Evolutionary conservation across 2,888 invertebrate species (phyloP).

Genomic region (Andrena hattorfiana): DNA sequence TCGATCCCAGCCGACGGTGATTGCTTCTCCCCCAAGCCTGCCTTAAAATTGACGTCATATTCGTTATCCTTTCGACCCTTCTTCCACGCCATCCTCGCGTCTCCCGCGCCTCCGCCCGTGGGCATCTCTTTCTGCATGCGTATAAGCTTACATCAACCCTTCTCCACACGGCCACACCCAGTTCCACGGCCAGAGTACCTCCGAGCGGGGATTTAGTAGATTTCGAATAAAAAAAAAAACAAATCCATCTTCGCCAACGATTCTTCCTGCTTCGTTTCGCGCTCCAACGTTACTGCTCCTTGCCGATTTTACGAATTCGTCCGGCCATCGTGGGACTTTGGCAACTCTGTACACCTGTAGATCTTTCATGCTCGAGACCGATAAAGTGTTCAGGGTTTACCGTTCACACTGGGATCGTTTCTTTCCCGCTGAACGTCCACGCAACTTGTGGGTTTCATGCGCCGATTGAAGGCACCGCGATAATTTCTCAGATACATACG

Average conservation of each 20-base stretch:
- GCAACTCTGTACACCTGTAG: background rate
- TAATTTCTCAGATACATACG: slow-evolving; percentile 56
- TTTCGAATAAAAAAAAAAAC: slow-evolving; percentile 66
- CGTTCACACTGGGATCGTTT: background rate
- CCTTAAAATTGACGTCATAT: slow-evolving; percentile 84
- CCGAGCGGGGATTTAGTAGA: slow-evolving; percentile 65
- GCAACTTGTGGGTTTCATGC: slow-evolving; percentile 31
- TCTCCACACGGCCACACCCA: slow-evolving; percentile 80
- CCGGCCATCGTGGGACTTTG: background rate
- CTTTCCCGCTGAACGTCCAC: background rate
- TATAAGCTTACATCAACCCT: slow-evolving; percentile 81
- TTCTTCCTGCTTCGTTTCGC: slow-evolving; percentile 27
- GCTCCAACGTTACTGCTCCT: slow-evolving; percentile 20
- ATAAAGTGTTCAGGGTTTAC: background rate
- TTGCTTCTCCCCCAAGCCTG: slow-evolving; percentile 81
- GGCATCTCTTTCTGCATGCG: slow-evolving; percentile 78
- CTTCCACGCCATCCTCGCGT: slow-evolving; percentile 76
- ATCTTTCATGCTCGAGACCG: background rate
- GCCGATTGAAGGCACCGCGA: slow-evolving; percentile 53
- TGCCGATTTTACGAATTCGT: background rate
- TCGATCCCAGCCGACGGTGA: slow-evolving; percentile 79
- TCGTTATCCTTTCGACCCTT: slow-evolving; percentile 84
- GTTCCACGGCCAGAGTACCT: slow-evolving; percentile 68
- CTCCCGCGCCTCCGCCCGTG: slow-evolving; percentile 70
- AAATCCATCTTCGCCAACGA: slow-evolving; percentile 36